phyloP scores from a whole-genome alignment of 2,888 invertebrate species.

The Hemicrepidius hirtus region DNA sequence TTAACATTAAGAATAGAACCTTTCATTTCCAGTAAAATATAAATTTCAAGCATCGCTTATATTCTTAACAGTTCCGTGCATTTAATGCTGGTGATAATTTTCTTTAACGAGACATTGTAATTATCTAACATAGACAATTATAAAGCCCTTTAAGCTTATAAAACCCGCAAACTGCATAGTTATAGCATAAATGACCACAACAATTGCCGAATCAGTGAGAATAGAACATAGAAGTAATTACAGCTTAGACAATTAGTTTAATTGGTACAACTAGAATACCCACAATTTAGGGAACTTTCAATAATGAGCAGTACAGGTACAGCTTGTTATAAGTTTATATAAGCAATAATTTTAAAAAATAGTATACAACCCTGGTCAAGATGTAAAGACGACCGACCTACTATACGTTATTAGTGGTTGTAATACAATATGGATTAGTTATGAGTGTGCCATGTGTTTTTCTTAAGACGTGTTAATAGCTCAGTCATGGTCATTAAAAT shows the following conservation, averaged over 20 bases:
- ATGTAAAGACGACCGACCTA: no score
- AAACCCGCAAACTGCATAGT: conserved; percentile 15
- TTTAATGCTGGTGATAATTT: background rate
- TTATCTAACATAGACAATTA: conserved; percentile 5
- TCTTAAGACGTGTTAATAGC: no score
- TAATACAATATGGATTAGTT: no score
- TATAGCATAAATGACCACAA: conserved; percentile 23
- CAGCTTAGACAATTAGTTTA: conserved; percentile 12
- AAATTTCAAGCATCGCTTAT: background rate
- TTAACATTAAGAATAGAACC: background rate
- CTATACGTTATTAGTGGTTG: no score
- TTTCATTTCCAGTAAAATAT: background rate
- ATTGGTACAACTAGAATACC: background rate
- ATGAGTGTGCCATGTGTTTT: no score
- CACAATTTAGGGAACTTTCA: conserved; percentile 3
- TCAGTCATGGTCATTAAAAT: no score
- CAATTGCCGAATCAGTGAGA: conserved; percentile 12
- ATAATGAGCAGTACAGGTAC: background rate
- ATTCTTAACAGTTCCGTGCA: background rate
- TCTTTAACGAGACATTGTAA: background rate
- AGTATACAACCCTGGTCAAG: no score
- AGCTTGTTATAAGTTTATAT: no score
- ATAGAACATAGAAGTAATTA: conserved; percentile 1
- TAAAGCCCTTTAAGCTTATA: conserved; percentile 1
- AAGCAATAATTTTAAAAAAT: no score